These are phyloP conservation scores for Sebastes oblongus DNA, from an alignment of 2,797 vertebrate species.

Conservation along the genomic window DNA sequence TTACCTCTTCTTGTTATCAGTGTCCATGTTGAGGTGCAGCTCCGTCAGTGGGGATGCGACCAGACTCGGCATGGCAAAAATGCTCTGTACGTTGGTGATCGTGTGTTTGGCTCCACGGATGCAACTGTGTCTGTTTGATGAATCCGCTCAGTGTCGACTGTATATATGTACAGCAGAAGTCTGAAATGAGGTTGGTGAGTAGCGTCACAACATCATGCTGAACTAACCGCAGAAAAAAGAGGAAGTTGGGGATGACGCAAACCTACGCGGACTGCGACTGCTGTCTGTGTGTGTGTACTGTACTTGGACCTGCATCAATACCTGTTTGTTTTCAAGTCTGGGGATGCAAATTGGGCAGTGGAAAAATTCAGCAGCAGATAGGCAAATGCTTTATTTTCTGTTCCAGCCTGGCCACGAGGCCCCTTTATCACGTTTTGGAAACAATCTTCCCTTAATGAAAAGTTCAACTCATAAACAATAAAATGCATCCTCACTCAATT, in stretches of 20 bases:
- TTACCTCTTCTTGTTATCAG: constrained; percentile 69
- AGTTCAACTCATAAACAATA: not conserved
- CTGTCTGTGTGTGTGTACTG: constrained; percentile 19
- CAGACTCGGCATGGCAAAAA: constrained; percentile 66
- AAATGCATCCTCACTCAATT: not conserved
- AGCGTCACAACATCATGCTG: constrained; percentile 55
- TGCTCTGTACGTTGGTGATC: not conserved
- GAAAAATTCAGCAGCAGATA: constrained; percentile 70
- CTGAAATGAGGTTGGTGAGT: not conserved
- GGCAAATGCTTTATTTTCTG: constrained; percentile 68
- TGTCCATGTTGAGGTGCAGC: constrained; percentile 66
- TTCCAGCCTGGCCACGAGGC: not conserved
- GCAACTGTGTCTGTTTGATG: constrained; percentile 16
- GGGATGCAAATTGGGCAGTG: constrained; percentile 79
- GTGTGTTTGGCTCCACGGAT: not conserved
- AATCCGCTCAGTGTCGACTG: not conserved
- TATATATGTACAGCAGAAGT: constrained; percentile 34
- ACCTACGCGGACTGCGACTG: constrained; percentile 3
- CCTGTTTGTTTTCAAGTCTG: constrained; percentile 46
- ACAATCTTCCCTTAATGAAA: not conserved
- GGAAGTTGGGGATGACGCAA: constrained; percentile 80
- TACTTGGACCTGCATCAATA: constrained; percentile 15
- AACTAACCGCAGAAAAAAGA: constrained; percentile 78
- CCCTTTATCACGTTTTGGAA: not conserved
- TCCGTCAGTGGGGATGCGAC: constrained; percentile 48